Conservation (phyloP, 2,113 vertebrate species). For the Myotis brandtii region DNA sequence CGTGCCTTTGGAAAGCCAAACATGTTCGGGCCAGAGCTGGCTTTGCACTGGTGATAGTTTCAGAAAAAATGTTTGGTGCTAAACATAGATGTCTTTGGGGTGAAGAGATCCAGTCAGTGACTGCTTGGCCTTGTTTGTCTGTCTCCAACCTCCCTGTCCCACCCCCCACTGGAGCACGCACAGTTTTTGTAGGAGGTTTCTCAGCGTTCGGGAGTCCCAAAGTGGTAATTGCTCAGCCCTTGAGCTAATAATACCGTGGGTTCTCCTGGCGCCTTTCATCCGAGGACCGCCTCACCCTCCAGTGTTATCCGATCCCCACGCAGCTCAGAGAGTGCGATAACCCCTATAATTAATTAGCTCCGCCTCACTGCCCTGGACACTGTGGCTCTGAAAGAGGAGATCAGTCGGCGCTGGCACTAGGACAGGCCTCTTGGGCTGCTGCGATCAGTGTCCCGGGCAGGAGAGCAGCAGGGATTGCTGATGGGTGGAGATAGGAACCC, state of each 20-base stretch:
- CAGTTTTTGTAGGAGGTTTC: background rate
- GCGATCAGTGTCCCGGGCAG: background rate
- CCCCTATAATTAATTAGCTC: slow-evolving; percentile 68
- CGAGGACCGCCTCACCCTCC: background rate
- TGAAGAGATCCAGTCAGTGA: background rate
- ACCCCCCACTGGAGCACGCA: background rate
- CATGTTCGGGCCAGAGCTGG: background rate
- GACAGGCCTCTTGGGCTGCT: background rate
- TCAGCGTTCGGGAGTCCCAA: background rate
- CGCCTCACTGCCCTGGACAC: background rate
- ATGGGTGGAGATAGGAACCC: background rate
- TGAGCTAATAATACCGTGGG: slow-evolving; percentile 46
- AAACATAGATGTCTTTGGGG: background rate
- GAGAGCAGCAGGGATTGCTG: background rate
- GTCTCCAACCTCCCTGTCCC: background rate
- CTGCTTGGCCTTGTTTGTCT: background rate
- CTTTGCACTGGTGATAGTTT: background rate
- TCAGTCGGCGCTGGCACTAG: background rate
- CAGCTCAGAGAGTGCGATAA: background rate
- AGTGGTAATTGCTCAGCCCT: slow-evolving; percentile 44
- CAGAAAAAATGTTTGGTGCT: background rate
- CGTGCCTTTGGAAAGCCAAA: background rate
- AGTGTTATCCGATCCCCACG: slow-evolving; percentile 31
- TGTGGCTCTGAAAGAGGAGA: background rate
- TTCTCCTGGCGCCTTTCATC: slow-evolving; percentile 33